Evolutionary conservation across 2,113 vertebrate species (phyloP).

Genomic region (Trichechus manatus): DNA sequence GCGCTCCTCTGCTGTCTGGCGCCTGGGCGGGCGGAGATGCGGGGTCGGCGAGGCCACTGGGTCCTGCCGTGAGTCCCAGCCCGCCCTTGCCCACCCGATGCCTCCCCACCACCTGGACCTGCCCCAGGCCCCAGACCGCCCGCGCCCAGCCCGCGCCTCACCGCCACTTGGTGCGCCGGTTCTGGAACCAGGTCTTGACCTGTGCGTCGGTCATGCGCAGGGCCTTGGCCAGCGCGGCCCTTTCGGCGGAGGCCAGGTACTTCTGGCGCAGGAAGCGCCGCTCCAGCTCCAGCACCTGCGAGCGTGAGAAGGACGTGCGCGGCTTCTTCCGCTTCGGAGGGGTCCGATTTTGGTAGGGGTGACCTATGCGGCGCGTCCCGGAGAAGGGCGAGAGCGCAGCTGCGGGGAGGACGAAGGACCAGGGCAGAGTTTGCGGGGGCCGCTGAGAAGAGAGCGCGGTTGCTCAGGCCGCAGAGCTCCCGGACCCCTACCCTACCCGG

Average conservation of each 20-base stretch:
- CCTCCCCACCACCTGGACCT: neutral
- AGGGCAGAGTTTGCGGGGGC: neutral
- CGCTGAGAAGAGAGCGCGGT: neutral
- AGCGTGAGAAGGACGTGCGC: conserved; percentile 96
- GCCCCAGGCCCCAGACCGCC: neutral
- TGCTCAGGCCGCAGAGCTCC: neutral
- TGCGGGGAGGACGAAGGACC: conserved; percentile 74
- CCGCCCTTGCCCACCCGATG: neutral
- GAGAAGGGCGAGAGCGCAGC: conserved; percentile 96
- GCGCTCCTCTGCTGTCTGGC: conserved; percentile 98
- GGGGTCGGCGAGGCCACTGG: neutral
- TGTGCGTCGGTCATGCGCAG: conserved; percentile 98
- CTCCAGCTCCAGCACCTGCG: conserved; percentile 99
- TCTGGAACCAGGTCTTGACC: conserved; percentile 99
- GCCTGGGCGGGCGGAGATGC: conserved; percentile 86
- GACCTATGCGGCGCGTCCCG: conserved; percentile 95
- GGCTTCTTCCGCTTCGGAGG: conserved; percentile 99
- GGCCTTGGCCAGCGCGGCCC: conserved; percentile 95
- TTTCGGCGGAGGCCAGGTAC: conserved; percentile 93
- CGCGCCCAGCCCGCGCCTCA: conserved; percentile 81
- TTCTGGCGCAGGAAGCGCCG: conserved; percentile 98
- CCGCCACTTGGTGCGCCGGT: conserved; percentile 99
- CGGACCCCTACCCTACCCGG: neutral
- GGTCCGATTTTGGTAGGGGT: conserved; percentile 98
- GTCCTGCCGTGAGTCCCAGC: neutral